Evolutionary conservation across 2,888 invertebrate species (phyloP), one percentile per base, ranked within the genome.

Genomic region (Abrostola tripartita): DNA sequence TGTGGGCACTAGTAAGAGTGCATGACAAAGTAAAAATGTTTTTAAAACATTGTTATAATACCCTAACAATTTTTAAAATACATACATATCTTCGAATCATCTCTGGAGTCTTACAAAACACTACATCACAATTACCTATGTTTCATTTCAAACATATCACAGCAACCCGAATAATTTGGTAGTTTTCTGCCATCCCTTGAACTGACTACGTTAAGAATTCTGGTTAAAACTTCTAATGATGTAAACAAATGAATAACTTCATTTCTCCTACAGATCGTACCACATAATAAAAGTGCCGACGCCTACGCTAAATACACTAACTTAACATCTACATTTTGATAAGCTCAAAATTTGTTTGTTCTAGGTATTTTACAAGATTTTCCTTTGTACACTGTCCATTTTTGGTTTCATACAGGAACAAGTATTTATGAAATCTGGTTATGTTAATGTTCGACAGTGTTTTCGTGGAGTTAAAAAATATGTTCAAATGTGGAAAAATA

Each of bases 331-430:
- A 68, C 78, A 74, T 76, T 84, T 74, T 64, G 77, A 79, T 79
- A 78, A 74, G 70, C 66, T 76, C 74, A 74, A 81, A 75, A 79
- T 81, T 66, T 68, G 68, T 77, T 86, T 85, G 85, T 85, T 85
- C 84, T 84, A 85, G 70, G 59, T 75, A 81, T 81, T 74, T 81
- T 75, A 81, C 62, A 78, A 66, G 66, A 67, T 61, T 77, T 68
- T 69, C 62, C 52, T 75, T 76, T 77, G 61, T 78, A 82, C 78
- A 82, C 83, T 82, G 81, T 74, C 67, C 78, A 81, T 82, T 84
- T 88, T 88, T 87, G 87, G 87, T 84, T 83, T 84, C 71, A 68
- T 81, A 79, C 76, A 89, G 88, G 88, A 88, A 88, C 88, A 77
- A 78, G 68, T 78, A 59, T 68, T 52, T 59, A 63, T 56, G 63